Conservation (phyloP, 92 coral and sea anemone species). For the Desmophyllum pertusum region DNA sequence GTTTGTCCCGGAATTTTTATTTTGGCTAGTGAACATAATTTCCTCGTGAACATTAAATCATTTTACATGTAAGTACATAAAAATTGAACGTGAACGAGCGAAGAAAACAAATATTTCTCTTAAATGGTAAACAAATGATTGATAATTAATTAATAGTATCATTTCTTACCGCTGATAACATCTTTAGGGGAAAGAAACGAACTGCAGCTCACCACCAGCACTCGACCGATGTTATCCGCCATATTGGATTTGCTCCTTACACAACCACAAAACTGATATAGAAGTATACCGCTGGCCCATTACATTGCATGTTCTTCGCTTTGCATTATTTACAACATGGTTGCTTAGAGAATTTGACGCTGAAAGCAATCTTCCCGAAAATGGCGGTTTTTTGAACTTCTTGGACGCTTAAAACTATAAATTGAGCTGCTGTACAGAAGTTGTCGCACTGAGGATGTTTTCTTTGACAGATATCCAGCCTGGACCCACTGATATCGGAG, state of each 20-base stretch:
- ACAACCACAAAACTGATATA: neutral
- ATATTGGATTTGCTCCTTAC: slow-evolving; percentile 62
- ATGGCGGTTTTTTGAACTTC: slow-evolving; percentile 28
- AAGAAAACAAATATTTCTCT: neutral
- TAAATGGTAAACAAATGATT: neutral
- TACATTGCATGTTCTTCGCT: slow-evolving; percentile 20
- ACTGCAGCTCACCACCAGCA: slow-evolving; percentile 79
- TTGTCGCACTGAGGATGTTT: slow-evolving; percentile 62
- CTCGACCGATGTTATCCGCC: slow-evolving; percentile 84
- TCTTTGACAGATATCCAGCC: slow-evolving; percentile 82
- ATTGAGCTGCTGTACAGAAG: neutral
- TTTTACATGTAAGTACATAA: too few species aligned
- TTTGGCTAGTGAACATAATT: too few species aligned
- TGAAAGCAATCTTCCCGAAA: neutral
- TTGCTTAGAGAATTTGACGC: slow-evolving; percentile 43
- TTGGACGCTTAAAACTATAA: slow-evolving; percentile 7
- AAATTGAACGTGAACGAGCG: neutral
- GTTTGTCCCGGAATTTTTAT: too few species aligned
- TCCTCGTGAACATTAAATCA: too few species aligned
- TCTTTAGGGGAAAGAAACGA: slow-evolving; percentile 68
- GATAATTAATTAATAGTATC: neutral
- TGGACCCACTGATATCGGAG: slow-evolving; percentile 87
- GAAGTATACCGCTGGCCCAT: slow-evolving; percentile 36
- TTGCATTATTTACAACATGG: slow-evolving; percentile 40
- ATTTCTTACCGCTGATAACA: slow-evolving; percentile 71